phyloP scores from a whole-genome alignment of 2,888 invertebrate genomes.

The Keiferia lycopersicella region DNA sequence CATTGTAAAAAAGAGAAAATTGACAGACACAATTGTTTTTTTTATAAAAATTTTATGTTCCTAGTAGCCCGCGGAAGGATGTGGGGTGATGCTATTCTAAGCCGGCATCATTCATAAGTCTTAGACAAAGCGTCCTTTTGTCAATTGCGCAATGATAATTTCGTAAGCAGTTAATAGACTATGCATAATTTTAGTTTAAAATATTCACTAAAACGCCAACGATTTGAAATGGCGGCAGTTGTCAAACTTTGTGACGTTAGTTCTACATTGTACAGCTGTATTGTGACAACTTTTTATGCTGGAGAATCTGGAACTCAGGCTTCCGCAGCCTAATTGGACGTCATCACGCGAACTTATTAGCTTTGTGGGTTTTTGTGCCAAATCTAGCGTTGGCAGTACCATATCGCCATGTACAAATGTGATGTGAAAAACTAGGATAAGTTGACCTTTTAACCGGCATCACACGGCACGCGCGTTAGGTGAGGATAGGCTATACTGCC shows the following conservation, averaged over 20 bases:
- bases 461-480: too few species aligned
- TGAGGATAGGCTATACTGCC: too few species aligned
- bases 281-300: conserved; percentile 14
- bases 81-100: too few species aligned
- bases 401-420: not conserved
- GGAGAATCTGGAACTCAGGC: not conserved
- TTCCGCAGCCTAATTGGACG: conserved; percentile 10
- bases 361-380: conserved; percentile 7
- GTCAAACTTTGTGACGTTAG: conserved; percentile 10
- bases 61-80: too few species aligned
- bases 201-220: not conserved
- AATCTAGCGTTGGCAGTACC: not conserved
- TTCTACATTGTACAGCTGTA: conserved; percentile 14
- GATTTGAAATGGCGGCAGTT: conserved; percentile 6
- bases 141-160: too few species aligned
- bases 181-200: not conserved
- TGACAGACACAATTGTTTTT: too few species aligned
- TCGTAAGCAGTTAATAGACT: not conserved
- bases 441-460: too few species aligned
- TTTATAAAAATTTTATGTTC: too few species aligned
- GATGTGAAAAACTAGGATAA: too few species aligned
- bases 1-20: too few species aligned
- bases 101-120: too few species aligned
- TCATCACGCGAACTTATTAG: conserved; percentile 6
- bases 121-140: too few species aligned